Conservation (phyloP, 2,888 invertebrate species). For the Hydrotaea cyrtoneurina region DNA sequence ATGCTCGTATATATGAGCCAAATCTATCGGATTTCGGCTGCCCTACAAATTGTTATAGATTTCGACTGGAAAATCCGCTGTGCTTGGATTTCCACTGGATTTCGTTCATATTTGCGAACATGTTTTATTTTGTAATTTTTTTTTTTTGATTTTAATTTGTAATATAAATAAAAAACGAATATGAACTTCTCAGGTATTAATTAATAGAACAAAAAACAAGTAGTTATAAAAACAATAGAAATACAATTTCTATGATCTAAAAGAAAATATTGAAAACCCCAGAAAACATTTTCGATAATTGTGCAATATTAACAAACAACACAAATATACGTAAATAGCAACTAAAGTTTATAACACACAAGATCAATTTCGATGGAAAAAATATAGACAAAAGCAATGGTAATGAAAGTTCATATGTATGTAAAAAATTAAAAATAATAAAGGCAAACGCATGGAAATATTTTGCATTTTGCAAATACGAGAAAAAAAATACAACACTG, state of each 20-base stretch:
- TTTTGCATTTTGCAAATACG: neutral
- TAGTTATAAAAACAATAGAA: conserved; percentile 52
- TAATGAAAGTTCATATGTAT: conserved; percentile 64
- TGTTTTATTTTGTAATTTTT: conserved; percentile 28
- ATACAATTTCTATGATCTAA: conserved; percentile 61
- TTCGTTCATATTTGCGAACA: too few relatives aligned
- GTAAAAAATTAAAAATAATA: conserved; percentile 44
- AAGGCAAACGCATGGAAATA: conserved; percentile 60
- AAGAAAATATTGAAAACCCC: conserved; percentile 26
- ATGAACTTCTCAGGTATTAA: conserved; percentile 79
- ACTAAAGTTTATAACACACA: conserved; percentile 59
- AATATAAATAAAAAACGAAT: conserved; percentile 70
- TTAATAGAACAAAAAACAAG: conserved; percentile 65
- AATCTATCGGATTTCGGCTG: too few relatives aligned
- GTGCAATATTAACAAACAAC: conserved; percentile 75
- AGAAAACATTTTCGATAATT: conserved; percentile 72
- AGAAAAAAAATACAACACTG: conserved; percentile 28
- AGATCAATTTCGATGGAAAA: conserved; percentile 46
- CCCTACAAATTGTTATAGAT: too few relatives aligned
- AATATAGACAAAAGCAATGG: conserved; percentile 26
- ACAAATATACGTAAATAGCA: conserved; percentile 67
- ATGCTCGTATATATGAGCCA: too few relatives aligned
- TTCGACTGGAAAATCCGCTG: too few relatives aligned
- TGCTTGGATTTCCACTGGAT: too few relatives aligned
- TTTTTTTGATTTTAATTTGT: conserved; percentile 43